Evolutionary conservation across 2,888 invertebrate genomes (phyloP).

Genomic region (Euzophera pinguis): DNA sequence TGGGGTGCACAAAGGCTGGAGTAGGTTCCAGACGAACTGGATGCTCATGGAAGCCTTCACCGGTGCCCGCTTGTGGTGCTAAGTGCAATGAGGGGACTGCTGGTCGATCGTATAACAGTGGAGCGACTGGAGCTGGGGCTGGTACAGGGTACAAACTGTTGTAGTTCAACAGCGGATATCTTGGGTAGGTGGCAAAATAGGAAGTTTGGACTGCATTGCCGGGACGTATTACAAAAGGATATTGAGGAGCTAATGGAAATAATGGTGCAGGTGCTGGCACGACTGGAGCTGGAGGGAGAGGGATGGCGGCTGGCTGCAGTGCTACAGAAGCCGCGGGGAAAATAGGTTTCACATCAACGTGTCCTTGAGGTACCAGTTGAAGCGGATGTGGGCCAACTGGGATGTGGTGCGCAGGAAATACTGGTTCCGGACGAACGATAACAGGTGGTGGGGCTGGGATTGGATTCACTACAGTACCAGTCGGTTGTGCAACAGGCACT

Average conservation of each 20-base stretch:
- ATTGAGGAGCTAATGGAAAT: slow-evolving; percentile 41
- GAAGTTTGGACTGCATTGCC: slow-evolving; percentile 70
- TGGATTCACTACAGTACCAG: slow-evolving; percentile 43
- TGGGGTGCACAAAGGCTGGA: slow-evolving; percentile 32
- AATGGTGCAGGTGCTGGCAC: slow-evolving; percentile 36
- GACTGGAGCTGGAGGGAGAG: slow-evolving; percentile 40
- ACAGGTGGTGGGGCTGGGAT: slow-evolving; percentile 45
- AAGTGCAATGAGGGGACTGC: slow-evolving; percentile 48
- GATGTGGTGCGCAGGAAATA: slow-evolving; percentile 32
- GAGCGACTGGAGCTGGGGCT: slow-evolving; percentile 32
- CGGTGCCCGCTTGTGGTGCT: slow-evolving; percentile 32
- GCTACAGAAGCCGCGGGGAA: slow-evolving; percentile 27
- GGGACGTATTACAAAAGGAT: slow-evolving; percentile 61
- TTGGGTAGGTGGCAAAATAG: slow-evolving; percentile 65
- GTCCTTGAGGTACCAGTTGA: slow-evolving; percentile 39
- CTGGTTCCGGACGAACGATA: slow-evolving; percentile 34
- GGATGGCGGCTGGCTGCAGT: slow-evolving; percentile 34
- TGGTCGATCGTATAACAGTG: slow-evolving; percentile 45
- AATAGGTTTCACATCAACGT: slow-evolving; percentile 45
- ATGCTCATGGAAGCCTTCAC: slow-evolving; percentile 37
- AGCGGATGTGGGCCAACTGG: slow-evolving; percentile 41
- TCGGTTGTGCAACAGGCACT: slow-evolving; percentile 44
- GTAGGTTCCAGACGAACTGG: slow-evolving; percentile 38
- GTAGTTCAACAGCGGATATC: slow-evolving; percentile 60
- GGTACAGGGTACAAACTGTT: slow-evolving; percentile 38